Conservation (phyloP, 2,113 vertebrate species). For the Microtus richardsoni region DNA sequence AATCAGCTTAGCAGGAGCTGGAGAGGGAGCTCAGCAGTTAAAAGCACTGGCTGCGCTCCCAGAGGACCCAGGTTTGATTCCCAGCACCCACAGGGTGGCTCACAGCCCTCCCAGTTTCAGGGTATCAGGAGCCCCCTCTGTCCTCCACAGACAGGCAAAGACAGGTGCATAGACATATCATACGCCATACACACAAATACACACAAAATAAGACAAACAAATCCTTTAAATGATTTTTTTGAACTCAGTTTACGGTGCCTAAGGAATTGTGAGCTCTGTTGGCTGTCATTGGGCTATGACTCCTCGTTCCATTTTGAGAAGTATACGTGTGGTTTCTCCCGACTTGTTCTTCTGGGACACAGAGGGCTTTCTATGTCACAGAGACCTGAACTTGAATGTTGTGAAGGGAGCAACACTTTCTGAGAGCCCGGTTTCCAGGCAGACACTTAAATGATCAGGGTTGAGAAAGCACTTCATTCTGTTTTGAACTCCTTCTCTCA, state of each 20-base stretch:
- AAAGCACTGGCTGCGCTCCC: no score
- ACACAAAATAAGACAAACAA: neutral
- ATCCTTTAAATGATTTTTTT: neutral
- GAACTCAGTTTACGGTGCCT: neutral
- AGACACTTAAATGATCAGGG: neutral
- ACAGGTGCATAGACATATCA: neutral
- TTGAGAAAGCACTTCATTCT: slow-evolving; percentile 33
- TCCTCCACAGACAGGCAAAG: neutral
- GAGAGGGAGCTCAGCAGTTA: neutral
- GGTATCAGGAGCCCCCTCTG: neutral
- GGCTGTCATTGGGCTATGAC: neutral
- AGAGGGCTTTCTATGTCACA: neutral
- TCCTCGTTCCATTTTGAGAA: slow-evolving; percentile 34
- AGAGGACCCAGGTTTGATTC: neutral
- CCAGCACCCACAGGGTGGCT: neutral
- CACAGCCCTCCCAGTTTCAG: neutral
- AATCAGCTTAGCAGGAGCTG: neutral
- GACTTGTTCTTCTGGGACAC: neutral
- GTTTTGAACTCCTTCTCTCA: neutral
- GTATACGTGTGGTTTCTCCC: neutral
- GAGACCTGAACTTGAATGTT: neutral
- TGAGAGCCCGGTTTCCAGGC: neutral
- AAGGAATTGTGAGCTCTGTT: neutral
- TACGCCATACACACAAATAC: neutral
- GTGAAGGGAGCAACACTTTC: neutral